These are phyloP conservation scores for Poecilobothrus nobilitatus DNA, from an alignment of 2,888 invertebrate genomes.

Conservation along the genomic window DNA sequence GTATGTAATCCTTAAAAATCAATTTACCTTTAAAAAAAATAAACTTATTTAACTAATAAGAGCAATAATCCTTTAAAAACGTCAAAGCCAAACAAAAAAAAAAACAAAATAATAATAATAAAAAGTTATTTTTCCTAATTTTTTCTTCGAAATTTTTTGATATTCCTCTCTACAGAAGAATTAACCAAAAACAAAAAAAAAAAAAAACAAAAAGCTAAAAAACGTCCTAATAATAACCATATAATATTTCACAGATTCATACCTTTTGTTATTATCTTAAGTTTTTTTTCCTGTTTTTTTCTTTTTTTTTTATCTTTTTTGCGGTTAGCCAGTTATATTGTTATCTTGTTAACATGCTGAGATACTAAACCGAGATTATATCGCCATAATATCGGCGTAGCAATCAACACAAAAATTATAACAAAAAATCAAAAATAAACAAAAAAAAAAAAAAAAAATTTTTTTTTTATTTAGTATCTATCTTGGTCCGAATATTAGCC, in stretches of 20 bases:
- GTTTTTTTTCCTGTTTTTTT: too few species aligned
- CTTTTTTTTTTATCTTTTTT: background rate
- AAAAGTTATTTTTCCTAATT: background rate
- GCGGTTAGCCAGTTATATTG: background rate
- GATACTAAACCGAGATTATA: conserved; percentile 3
- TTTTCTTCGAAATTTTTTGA: background rate
- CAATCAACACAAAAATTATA: background rate
- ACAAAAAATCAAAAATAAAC: background rate
- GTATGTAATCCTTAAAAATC: too few species aligned
- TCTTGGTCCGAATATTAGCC: background rate
- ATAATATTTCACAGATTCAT: background rate
- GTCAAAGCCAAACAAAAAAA: too few species aligned
- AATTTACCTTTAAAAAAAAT: too few species aligned
- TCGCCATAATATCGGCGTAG: background rate
- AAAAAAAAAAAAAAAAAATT: background rate
- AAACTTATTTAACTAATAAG: too few species aligned
- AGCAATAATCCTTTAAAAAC: too few species aligned
- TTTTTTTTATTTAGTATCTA: too few species aligned
- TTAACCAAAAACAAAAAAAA: background rate
- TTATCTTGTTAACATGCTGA: background rate
- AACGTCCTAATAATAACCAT: background rate
- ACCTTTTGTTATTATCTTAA: too few species aligned
- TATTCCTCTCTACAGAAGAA: background rate
- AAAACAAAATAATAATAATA: too few species aligned
- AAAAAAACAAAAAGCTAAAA: background rate